Conservation (phyloP, 2,888 invertebrate species). For the Hypena proboscidalis region DNA sequence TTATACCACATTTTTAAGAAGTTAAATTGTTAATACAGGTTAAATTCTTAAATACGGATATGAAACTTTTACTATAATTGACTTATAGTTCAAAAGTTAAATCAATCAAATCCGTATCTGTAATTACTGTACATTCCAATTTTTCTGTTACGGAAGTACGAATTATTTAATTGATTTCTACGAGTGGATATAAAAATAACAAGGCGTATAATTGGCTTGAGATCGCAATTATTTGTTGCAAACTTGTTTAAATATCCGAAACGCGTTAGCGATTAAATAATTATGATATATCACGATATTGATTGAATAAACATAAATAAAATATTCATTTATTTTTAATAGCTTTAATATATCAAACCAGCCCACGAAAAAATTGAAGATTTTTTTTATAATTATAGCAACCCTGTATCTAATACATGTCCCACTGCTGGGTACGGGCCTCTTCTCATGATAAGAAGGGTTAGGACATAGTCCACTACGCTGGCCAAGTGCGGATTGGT, state of each 20-base stretch:
- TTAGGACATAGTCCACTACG: too few species aligned
- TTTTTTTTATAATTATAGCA: too few species aligned
- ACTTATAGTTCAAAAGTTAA: neutral
- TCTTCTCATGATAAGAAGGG: too few species aligned
- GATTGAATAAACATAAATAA: neutral
- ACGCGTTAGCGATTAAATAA: constrained; percentile 12
- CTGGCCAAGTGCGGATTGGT: too few species aligned
- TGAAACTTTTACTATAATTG: neutral
- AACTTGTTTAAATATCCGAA: constrained; percentile 37
- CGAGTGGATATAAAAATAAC: constrained; percentile 24
- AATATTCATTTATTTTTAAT: too few species aligned
- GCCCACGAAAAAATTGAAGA: too few species aligned
- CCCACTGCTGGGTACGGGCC: too few species aligned
- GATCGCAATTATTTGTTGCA: constrained; percentile 21
- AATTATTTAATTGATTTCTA: constrained; percentile 21
- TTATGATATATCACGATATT: constrained; percentile 20
- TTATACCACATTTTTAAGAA: too few species aligned
- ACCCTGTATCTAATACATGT: too few species aligned
- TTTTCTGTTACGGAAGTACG: constrained; percentile 28
- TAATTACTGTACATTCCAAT: neutral
- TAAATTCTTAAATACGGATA: neutral
- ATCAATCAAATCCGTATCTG: neutral
- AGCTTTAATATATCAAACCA: too few species aligned
- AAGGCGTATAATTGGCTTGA: constrained; percentile 23
- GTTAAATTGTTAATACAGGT: too few species aligned